Percentiles rank a stretch among this genome's conserved stretches.
Evolutionary conservation across 2,797 vertebrate species (phyloP).

Genomic region (Orestias chungarensis): DNA sequence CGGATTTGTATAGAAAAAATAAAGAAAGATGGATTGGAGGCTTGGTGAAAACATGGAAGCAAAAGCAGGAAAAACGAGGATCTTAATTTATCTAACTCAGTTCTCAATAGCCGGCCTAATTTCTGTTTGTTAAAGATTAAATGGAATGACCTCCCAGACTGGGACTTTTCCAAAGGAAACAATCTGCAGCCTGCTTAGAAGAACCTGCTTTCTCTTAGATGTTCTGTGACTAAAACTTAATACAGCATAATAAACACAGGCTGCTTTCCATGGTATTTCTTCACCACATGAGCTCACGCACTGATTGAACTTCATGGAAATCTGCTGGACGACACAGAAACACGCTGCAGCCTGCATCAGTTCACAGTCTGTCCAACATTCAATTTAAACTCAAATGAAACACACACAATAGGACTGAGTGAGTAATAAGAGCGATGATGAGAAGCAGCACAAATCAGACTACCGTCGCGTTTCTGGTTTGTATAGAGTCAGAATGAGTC

Average conservation of each 20-base stretch:
- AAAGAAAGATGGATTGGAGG: slow-evolving; percentile 28
- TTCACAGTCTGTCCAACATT: slow-evolving; percentile 59
- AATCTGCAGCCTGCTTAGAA: slow-evolving; percentile 61
- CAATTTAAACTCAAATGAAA: slow-evolving; percentile 69
- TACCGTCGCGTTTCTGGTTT: slow-evolving; percentile 41
- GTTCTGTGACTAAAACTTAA: slow-evolving; percentile 58
- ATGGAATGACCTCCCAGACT: slow-evolving; percentile 48
- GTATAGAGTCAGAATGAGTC: slow-evolving; percentile 24
- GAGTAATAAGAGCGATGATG: slow-evolving; percentile 56
- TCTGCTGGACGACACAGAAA: slow-evolving; percentile 45
- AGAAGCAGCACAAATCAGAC: slow-evolving; percentile 35
- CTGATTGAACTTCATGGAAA: slow-evolving; percentile 72
- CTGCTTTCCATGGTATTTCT: slow-evolving; percentile 46
- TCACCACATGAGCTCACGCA: slow-evolving; percentile 36
- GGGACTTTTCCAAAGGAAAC: slow-evolving; percentile 75
- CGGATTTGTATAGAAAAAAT: slow-evolving; percentile 17
- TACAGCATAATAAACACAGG: slow-evolving; percentile 78
- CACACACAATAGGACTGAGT: slow-evolving; percentile 44
- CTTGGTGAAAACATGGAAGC: slow-evolving; percentile 20
- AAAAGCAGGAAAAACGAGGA: slow-evolving; percentile 54
- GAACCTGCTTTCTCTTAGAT: slow-evolving; percentile 71
- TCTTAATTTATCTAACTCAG: slow-evolving; percentile 59
- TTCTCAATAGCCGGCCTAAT: slow-evolving; percentile 75
- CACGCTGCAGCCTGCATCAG: slow-evolving; percentile 50
- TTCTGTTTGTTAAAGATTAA: slow-evolving; percentile 69